These are phyloP conservation scores for Caerostris extrusa DNA, from an alignment of 1,140 invertebrate species.

Conservation along the genomic window DNA sequence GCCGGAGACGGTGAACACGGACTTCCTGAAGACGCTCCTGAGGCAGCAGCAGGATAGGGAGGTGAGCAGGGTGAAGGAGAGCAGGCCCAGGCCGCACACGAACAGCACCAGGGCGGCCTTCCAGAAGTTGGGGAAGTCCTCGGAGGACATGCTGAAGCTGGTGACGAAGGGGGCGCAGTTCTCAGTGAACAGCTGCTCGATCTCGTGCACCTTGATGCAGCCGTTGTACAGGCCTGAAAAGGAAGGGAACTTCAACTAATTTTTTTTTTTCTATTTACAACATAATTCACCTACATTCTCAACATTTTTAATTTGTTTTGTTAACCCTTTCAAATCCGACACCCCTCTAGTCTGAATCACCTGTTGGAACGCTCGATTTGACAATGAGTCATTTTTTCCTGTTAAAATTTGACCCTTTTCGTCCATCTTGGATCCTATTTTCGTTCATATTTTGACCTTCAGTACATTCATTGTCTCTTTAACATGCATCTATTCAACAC, in stretches of 20 bases:
- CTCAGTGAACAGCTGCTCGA: conserved; percentile 78
- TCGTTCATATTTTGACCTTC: too few relatives aligned
- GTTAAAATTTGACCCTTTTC: too few relatives aligned
- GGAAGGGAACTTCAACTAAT: background rate
- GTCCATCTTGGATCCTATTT: too few relatives aligned
- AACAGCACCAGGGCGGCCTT: conserved; percentile 90
- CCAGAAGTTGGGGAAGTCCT: conserved; percentile 89
- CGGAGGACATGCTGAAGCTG: conserved; percentile 82
- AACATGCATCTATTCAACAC: too few relatives aligned
- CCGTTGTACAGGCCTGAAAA: conserved; percentile 87
- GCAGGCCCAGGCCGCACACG: conserved; percentile 85
- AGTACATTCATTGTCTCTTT: too few relatives aligned
- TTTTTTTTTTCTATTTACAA: too few relatives aligned
- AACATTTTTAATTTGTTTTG: too few relatives aligned
- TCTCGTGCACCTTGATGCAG: conserved; percentile 85
- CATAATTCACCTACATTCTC: too few relatives aligned
- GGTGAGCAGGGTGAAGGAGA: conserved; percentile 86
- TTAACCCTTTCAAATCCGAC: too few relatives aligned
- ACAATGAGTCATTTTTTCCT: too few relatives aligned
- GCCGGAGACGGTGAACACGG: conserved; percentile 91
- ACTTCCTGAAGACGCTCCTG: conserved; percentile 89
- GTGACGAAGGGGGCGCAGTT: conserved; percentile 89
- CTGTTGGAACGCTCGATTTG: too few relatives aligned
- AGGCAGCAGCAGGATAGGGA: conserved; percentile 89
- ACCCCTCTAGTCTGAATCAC: too few relatives aligned